These are phyloP conservation scores for Drosophila rufa DNA, from an alignment of 1,140 invertebrate species.

Conservation along the genomic window DNA sequence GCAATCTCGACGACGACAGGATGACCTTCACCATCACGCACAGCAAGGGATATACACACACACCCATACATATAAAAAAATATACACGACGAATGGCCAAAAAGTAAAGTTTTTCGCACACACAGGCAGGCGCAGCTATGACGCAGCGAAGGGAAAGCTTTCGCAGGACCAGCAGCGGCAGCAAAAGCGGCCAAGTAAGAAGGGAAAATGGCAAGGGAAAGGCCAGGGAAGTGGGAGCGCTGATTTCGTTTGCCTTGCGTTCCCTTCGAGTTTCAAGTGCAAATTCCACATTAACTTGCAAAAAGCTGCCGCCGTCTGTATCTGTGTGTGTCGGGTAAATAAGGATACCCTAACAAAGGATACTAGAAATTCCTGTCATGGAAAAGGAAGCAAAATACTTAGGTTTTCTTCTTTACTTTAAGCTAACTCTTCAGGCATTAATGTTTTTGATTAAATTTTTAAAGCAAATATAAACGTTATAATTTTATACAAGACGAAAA, in stretches of 20 bases:
- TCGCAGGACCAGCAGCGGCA: slow-evolving; percentile 15
- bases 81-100: slow-evolving; percentile 47
- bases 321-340: slow-evolving; percentile 9
- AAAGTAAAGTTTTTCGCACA: slow-evolving; percentile 77
- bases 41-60: slow-evolving; percentile 46
- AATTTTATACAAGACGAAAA: neutral
- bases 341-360: slow-evolving; percentile 15
- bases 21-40: slow-evolving; percentile 84
- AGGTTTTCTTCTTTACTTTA: too few relatives aligned
- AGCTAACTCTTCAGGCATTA: too few relatives aligned
- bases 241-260: slow-evolving; percentile 57
- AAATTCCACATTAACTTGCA: slow-evolving; percentile 73
- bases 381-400: neutral
- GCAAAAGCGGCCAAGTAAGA: neutral
- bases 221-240: slow-evolving; percentile 13
- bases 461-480: too few relatives aligned
- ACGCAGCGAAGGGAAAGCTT: slow-evolving; percentile 71
- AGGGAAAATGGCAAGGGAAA: slow-evolving; percentile 7
- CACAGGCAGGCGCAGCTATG: slow-evolving; percentile 47
- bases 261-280: slow-evolving; percentile 72
- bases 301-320: slow-evolving; percentile 38
- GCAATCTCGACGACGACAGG: slow-evolving; percentile 61
- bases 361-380: neutral
- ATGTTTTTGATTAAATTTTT: too few relatives aligned
- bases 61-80: neutral